These are phyloP conservation scores for Globia sparganii DNA, from an alignment of 2,888 invertebrate species.

Conservation along the genomic window DNA sequence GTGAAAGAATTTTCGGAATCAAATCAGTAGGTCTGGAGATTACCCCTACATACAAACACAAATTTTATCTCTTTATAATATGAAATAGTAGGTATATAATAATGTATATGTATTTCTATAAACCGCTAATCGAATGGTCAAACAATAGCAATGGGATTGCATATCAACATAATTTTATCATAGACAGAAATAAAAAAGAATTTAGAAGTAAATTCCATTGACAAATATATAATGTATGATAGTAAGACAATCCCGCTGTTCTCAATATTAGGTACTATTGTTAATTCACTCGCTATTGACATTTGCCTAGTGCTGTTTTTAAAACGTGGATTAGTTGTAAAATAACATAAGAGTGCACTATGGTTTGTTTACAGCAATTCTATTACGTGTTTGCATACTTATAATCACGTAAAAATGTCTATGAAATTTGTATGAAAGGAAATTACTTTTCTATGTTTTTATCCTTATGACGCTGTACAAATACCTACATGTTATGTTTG, in stretches of 20 bases:
- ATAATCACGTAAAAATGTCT: slow-evolving; percentile 32
- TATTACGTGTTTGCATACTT: slow-evolving; percentile 44
- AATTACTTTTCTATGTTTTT: slow-evolving; percentile 36
- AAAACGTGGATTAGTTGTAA: slow-evolving; percentile 40
- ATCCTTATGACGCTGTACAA: slow-evolving; percentile 10
- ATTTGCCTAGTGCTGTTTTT: slow-evolving; percentile 39
- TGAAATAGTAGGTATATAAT: no score
- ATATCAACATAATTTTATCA: background rate
- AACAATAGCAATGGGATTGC: background rate
- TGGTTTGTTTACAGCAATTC: slow-evolving; percentile 41
- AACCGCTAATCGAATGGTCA: no score
- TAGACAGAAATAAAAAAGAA: background rate
- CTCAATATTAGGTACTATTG: slow-evolving; percentile 30
- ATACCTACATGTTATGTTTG: slow-evolving; percentile 30
- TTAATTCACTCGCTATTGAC: slow-evolving; percentile 42
- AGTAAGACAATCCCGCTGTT: slow-evolving; percentile 4
- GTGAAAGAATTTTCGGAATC: background rate
- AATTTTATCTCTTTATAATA: no score
- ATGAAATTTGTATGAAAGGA: slow-evolving; percentile 29
- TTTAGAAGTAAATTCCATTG: slow-evolving; percentile 4
- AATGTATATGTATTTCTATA: no score
- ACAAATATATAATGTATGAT: slow-evolving; percentile 15
- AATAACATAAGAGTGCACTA: slow-evolving; percentile 53
- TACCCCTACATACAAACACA: background rate
- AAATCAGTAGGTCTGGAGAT: background rate